Conservation (phyloP, 2,888 invertebrate genomes). For the Polymixis flavicincta region DNA sequence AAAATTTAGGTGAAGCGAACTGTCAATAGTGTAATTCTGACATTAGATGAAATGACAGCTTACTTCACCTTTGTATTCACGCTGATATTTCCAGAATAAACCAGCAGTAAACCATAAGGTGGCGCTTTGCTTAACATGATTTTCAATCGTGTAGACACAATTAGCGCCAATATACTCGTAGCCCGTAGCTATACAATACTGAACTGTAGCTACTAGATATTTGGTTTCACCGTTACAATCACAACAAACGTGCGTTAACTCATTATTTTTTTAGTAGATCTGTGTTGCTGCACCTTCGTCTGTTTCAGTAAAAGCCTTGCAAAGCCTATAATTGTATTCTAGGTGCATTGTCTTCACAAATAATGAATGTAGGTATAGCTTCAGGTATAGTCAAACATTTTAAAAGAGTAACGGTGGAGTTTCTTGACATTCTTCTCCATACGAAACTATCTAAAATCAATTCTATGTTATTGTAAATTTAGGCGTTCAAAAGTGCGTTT, state of each 20-base stretch:
- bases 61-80: background rate
- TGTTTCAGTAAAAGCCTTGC: background rate
- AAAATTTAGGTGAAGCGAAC: background rate
- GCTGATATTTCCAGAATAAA: background rate
- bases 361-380: too few species aligned
- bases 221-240: conserved; percentile 31
- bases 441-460: too few species aligned
- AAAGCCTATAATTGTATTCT: too few species aligned
- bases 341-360: too few species aligned
- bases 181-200: too few species aligned
- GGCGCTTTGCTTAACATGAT: conserved; percentile 5
- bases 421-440: too few species aligned
- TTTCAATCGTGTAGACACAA: conserved; percentile 19
- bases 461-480: too few species aligned
- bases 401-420: too few species aligned
- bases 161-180: too few species aligned
- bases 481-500: too few species aligned
- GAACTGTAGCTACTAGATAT: too few species aligned
- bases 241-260: conserved; percentile 10
- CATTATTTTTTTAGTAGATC: background rate
- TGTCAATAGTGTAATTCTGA: background rate
- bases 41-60: background rate
- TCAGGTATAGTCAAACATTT: too few species aligned
- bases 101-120: background rate
- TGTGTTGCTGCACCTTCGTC: background rate